Evolutionary conservation across 2,113 vertebrate species (phyloP).

Genomic region (Brachirus orientalis): DNA sequence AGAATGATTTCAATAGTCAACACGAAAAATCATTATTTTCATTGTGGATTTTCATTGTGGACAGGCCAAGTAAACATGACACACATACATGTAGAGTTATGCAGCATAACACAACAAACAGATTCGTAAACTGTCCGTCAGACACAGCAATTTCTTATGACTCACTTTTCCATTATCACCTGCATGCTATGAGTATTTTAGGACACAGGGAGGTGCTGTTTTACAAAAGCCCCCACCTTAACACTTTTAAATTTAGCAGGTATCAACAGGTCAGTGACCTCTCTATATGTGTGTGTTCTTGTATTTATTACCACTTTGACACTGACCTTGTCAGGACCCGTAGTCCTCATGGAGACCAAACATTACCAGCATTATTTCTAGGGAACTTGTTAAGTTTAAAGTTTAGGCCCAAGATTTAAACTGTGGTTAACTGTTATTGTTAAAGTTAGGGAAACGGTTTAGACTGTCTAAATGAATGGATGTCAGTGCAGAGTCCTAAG

Average conservation of each 20-base stretch:
- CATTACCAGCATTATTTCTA: too few relatives aligned
- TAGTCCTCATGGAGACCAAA: too few relatives aligned
- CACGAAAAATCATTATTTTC: not conserved
- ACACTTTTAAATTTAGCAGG: not conserved
- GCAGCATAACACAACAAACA: constrained; percentile 3
- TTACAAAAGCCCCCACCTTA: not conserved
- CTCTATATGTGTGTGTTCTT: not conserved
- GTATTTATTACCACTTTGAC: too few relatives aligned
- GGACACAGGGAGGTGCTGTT: constrained; percentile 57
- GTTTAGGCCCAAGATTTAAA: too few relatives aligned
- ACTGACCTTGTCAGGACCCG: too few relatives aligned
- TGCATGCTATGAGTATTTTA: constrained; percentile 8
- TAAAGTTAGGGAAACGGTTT: too few relatives aligned
- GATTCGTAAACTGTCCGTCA: not conserved
- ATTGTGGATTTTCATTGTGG: not conserved
- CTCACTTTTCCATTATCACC: constrained; percentile 11
- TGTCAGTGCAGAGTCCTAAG: too few relatives aligned
- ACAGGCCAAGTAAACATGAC: not conserved
- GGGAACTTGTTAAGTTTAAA: too few relatives aligned
- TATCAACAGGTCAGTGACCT: too few relatives aligned
- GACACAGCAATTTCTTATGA: not conserved
- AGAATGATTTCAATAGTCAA: not conserved
- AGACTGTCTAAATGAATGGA: too few relatives aligned
- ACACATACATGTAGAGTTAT: not conserved
- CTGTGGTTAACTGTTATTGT: too few relatives aligned